Base-by-base conservation (phyloP, 2,113 vertebrate species). In the Pelmatolapia mariae region DNA sequence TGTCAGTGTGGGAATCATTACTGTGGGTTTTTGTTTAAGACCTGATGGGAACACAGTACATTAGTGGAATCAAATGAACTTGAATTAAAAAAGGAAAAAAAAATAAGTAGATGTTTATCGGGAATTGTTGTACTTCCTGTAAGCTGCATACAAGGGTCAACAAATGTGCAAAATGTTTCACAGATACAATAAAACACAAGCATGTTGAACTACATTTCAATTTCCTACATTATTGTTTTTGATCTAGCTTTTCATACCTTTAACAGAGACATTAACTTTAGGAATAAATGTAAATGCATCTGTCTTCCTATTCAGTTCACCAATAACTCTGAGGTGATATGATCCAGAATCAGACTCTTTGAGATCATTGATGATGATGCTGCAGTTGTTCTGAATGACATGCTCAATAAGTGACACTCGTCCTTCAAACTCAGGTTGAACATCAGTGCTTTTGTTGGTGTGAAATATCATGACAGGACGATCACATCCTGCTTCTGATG, bases 281-380 rank as follows among this genome's bases (percentile, higher is more conserved):
- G 0, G 2, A 5, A 1, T 0, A 12, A 43, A 93, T 26, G 3
- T 22, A 18, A 71, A 87, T 84, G 80, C 82, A 73, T 73, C 68
- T 73, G 22, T 5, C 8, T 26, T 0, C 4, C 5, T 1, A 33
- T 6, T 0, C 1, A 0, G 0, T 1, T 3, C 0, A n/a, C 80
- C 47, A 29, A 11, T 53, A 53, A 53, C 52, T 53, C 52, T 53
- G 52, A 53, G 19, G 0, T 53, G 19, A 53, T 53, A 93, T 8
- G 16, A 38, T 76, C 94, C 92, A 47, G 89, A 87, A 68, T 94
- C 94, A 19, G 85, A 89, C 26, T 13, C 3, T 0, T 4, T 61
- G n/a, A 95, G 56, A 54, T 92, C 53, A 31, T 59, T 85, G 81
- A 95, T 82, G 26, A 91, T 43, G 87, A 94, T 89, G 88, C 90